phyloP scores from a whole-genome alignment of 2,113 vertebrate species.

The Tachysurus vachellii region DNA sequence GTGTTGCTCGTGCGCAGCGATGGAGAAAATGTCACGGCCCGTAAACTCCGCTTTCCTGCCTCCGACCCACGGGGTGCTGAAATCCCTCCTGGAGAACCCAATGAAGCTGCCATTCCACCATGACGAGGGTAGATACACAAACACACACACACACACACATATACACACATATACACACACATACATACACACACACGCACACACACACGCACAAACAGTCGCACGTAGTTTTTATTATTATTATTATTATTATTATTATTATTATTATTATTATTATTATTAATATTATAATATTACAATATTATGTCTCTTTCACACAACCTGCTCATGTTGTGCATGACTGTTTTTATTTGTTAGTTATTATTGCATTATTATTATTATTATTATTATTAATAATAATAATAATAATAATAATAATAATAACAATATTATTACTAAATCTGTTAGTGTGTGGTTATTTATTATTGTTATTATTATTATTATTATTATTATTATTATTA shows the following conservation, averaged over 20 bases:
- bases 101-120: constrained; percentile 92
- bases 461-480: neutral
- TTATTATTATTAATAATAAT: neutral
- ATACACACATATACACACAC: neutral
- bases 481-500: neutral
- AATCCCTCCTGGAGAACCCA: constrained; percentile 95
- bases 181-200: neutral
- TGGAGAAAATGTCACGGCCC: constrained; percentile 91
- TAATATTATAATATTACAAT: too few species aligned
- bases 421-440: too few species aligned
- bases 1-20: constrained; percentile 49
- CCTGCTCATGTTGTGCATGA: neutral
- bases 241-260: neutral
- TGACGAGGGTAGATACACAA: constrained; percentile 80
- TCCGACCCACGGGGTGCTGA: constrained; percentile 93
- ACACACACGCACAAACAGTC: neutral
- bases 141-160: neutral
- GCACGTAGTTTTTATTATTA: neutral
- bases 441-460: too few species aligned
- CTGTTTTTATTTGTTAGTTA: neutral
- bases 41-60: constrained; percentile 87
- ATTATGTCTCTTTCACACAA: too few species aligned
- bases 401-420: too few species aligned
- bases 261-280: neutral
- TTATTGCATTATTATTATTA: neutral